Evolutionary conservation across 1,140 invertebrate genomes (phyloP), one percentile per base, ranked within the genome.

Genomic region (Atta texana): DNA sequence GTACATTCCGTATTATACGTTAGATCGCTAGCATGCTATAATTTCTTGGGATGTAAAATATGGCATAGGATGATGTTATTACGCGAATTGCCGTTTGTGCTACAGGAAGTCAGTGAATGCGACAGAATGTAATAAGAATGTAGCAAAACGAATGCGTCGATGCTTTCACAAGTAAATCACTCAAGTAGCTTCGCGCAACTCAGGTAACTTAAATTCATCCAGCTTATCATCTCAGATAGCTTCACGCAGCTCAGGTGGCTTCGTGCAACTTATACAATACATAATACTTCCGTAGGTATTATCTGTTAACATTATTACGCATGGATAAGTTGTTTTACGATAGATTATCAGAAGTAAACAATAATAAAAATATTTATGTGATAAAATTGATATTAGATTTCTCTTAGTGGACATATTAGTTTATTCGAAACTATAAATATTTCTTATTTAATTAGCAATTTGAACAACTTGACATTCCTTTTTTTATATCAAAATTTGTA

Each of bases 121-220:
- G 64, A 14, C 21, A 24, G 34, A 81, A 34, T 59, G 55, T 44
- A 71, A 81, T 71, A 44, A 71, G 49, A 49, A 57, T 81, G 53
- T 7, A 44, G 31, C 34, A 71, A 71, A 53, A 71, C 31, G 63
- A 69, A 81, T 31, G 31, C 49, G 21, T 5, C 64, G 21, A 81
- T 81, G 71, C 64, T 81, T 81, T 81, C 64, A 44, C 66, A 71
- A 81, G 39, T 69, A 81, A 81, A 81, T 81, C 51, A 51, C 51
- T 81, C 21, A 28, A 28, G 53, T 71, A 55, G 49, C 51, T 57
- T 81, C 75, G 18, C 14, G 39, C 21, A 16, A 18, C 18, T 24
- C 61, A 64, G 10, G 44, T 31, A 49, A 12, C 24, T 49, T 44
- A 10, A 44, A 44, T 10, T 66, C n/a, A 28, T 16, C 3, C 34